Evolutionary conservation across 2,113 vertebrate species (phyloP).

Genomic region (Cyanoliseus patagonus): DNA sequence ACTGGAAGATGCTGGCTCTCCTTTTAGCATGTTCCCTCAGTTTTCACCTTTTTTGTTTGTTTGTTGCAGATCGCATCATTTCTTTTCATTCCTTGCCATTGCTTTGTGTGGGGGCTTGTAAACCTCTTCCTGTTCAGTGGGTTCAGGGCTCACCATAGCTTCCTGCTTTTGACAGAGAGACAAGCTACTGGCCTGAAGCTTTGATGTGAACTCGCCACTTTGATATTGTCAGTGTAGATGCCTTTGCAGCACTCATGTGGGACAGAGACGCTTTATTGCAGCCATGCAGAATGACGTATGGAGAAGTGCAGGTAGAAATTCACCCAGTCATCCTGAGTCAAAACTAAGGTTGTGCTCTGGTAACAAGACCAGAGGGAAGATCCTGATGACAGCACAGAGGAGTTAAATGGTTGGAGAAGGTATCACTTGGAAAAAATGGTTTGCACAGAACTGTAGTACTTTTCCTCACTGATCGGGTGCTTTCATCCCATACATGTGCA

Average conservation of each 20-base stretch:
- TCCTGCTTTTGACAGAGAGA: background rate
- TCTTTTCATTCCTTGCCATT: background rate
- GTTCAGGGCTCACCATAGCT: background rate
- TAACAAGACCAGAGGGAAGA: background rate
- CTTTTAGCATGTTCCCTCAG: background rate
- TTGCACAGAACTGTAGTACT: background rate
- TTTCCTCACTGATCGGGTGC: background rate
- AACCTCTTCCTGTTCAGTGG: background rate
- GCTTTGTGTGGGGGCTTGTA: background rate
- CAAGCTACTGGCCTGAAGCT: background rate
- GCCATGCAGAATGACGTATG: background rate
- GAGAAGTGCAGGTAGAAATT: background rate
- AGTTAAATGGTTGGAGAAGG: background rate
- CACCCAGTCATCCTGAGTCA: background rate
- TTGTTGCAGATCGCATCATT: background rate
- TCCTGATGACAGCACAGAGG: background rate
- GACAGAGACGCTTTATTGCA: background rate
- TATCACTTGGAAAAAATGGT: background rate
- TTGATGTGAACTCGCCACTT: background rate
- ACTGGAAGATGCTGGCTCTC: background rate
- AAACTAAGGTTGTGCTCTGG: background rate
- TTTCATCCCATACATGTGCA: background rate
- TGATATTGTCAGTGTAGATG: background rate
- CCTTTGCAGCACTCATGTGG: background rate
- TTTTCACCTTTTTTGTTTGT: background rate